These are phyloP conservation scores for Rhinophrynus dorsalis DNA, from an alignment of 2,797 vertebrate genomes.

Conservation along the genomic window DNA sequence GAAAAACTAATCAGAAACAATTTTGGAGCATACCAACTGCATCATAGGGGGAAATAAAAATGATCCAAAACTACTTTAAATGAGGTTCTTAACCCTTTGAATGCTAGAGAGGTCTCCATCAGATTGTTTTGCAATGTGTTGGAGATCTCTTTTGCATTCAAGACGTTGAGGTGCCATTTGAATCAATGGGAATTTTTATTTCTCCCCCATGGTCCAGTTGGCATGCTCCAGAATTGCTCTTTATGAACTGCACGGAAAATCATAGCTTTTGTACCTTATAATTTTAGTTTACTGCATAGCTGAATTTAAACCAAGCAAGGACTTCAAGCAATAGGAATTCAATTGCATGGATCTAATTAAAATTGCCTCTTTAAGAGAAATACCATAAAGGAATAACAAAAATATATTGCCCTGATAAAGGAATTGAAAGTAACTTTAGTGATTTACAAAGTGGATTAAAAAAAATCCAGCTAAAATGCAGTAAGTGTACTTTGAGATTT, in stretches of 20 bases:
- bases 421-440: constrained; percentile 13
- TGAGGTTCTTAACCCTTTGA: too few species aligned
- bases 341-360: not conserved
- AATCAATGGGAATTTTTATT: too few species aligned
- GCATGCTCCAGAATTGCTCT: too few species aligned
- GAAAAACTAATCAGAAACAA: too few species aligned
- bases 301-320: not conserved
- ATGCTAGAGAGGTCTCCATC: too few species aligned
- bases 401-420: not conserved
- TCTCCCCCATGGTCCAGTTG: too few species aligned
- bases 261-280: not conserved
- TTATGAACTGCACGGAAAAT: not conserved
- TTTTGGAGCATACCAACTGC: too few species aligned
- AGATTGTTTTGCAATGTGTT: too few species aligned
- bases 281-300: not conserved
- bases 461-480: constrained; percentile 14
- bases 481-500: constrained; percentile 38
- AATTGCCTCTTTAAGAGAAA: not conserved
- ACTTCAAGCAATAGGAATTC: not conserved
- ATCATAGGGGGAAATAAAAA: too few species aligned
- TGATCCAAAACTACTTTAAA: too few species aligned
- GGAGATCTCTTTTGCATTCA: too few species aligned
- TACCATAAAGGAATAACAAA: not conserved
- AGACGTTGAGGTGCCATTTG: too few species aligned
- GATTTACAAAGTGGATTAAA: constrained; percentile 22